Conservation (phyloP, 2,113 vertebrate species). For the Aphelocoma coerulescens region DNA sequence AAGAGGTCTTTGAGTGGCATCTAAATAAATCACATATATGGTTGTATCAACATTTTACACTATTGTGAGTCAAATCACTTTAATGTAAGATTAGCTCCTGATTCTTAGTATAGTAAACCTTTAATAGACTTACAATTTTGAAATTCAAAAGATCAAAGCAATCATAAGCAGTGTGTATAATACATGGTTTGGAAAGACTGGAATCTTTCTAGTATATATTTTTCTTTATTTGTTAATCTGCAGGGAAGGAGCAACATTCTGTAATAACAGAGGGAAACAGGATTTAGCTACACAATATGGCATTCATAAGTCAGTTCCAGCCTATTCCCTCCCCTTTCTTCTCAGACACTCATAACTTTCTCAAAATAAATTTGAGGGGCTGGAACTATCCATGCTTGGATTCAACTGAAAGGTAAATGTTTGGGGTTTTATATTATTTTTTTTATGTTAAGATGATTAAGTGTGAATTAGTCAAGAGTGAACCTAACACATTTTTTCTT, state of each 20-base stretch:
- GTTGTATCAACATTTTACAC: constrained; percentile 28
- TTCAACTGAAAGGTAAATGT: constrained; percentile 7
- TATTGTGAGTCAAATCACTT: constrained; percentile 51
- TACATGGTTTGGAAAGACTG: constrained; percentile 32
- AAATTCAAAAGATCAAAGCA: constrained; percentile 66
- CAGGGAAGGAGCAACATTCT: constrained; percentile 27
- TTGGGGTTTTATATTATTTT: background rate
- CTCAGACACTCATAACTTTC: constrained; percentile 24
- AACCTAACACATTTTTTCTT: background rate
- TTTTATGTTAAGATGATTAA: background rate
- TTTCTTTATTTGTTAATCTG: constrained; percentile 55
- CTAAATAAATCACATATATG: constrained; percentile 12
- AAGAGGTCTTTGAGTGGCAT: background rate
- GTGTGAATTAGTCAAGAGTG: constrained; percentile 35
- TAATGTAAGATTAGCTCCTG: constrained; percentile 54
- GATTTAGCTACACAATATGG: constrained; percentile 23
- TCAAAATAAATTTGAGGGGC: constrained; percentile 18
- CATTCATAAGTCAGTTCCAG: constrained; percentile 23
- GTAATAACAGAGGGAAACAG: constrained; percentile 20
- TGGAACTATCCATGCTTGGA: constrained; percentile 31
- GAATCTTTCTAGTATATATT: constrained; percentile 29
- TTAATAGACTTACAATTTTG: constrained; percentile 61
- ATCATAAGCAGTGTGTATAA: constrained; percentile 31
- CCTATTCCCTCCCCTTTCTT: constrained; percentile 37
- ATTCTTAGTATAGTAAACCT: constrained; percentile 57